These are phyloP conservation scores for Hyperoplus lanceolatus DNA, from an alignment of 2,797 vertebrate genomes.

Conservation along the genomic window DNA sequence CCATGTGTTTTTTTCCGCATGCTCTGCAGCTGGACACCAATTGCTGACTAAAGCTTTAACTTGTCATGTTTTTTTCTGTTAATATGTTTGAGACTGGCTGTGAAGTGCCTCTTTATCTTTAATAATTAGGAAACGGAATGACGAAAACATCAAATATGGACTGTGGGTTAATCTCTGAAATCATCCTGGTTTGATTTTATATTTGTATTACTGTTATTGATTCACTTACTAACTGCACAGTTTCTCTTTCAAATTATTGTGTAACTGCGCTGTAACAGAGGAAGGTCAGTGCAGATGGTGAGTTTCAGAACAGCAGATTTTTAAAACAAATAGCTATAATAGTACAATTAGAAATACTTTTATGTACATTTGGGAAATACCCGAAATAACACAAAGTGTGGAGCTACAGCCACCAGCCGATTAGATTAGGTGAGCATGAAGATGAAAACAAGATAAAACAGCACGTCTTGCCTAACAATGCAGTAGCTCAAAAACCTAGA, in stretches of 20 bases:
- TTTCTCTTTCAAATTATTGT: conserved; percentile 10
- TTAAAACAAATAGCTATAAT: background rate
- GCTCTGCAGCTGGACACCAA: conserved; percentile 50
- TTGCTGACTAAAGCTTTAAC: conserved; percentile 21
- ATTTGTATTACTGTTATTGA: background rate
- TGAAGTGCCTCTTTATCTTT: background rate
- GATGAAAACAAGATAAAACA: too few relatives aligned
- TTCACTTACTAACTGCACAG: background rate
- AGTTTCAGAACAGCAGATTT: background rate
- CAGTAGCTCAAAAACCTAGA: background rate
- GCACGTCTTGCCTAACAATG: too few relatives aligned
- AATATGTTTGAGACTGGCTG: conserved; percentile 1
- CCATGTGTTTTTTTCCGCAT: conserved; percentile 50
- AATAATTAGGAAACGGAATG: background rate
- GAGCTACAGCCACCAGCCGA: background rate
- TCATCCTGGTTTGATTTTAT: background rate
- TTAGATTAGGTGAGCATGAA: background rate
- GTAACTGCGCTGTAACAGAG: background rate
- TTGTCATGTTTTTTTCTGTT: conserved; percentile 11
- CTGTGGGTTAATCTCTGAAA: too few relatives aligned
- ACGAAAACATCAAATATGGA: background rate
- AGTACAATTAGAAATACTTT: background rate
- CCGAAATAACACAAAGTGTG: too few relatives aligned
- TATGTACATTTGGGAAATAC: background rate
- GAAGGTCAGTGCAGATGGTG: conserved; percentile 7